Evolutionary conservation across 2,113 vertebrate genomes (phyloP).

Genomic region (Scalopus aquaticus): DNA sequence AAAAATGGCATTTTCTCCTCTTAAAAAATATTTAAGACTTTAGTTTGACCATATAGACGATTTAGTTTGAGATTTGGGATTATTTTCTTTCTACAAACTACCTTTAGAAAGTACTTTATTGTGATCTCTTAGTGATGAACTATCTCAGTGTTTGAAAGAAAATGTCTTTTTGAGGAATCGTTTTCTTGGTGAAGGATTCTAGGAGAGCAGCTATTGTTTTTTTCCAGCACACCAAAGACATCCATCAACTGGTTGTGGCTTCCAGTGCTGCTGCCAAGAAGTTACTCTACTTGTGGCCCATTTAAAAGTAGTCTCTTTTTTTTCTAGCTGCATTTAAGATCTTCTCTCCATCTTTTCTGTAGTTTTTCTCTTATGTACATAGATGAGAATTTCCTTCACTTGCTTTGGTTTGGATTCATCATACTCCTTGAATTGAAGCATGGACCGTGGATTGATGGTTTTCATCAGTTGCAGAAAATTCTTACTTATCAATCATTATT

Average conservation of each 20-base stretch:
- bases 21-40: background rate
- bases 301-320: background rate
- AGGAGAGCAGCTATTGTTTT: background rate
- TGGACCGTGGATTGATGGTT: background rate
- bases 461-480: slow-evolving; percentile 28
- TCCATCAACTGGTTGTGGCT: background rate
- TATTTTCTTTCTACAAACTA: background rate
- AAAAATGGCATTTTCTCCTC: background rate
- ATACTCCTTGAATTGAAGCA: background rate
- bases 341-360: background rate
- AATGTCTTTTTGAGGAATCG: background rate
- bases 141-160: background rate
- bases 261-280: background rate
- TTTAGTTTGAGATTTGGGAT: slow-evolving; percentile 23
- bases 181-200: background rate
- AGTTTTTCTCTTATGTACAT: background rate
- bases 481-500: background rate
- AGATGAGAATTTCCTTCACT: background rate
- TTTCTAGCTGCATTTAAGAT: background rate
- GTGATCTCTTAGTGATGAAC: background rate
- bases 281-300: background rate
- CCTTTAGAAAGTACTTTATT: background rate
- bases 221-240: background rate
- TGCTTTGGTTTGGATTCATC: background rate
- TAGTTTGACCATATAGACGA: background rate